phyloP scores from a whole-genome alignment of 2,113 vertebrate species.

The Pteropus alecto region DNA sequence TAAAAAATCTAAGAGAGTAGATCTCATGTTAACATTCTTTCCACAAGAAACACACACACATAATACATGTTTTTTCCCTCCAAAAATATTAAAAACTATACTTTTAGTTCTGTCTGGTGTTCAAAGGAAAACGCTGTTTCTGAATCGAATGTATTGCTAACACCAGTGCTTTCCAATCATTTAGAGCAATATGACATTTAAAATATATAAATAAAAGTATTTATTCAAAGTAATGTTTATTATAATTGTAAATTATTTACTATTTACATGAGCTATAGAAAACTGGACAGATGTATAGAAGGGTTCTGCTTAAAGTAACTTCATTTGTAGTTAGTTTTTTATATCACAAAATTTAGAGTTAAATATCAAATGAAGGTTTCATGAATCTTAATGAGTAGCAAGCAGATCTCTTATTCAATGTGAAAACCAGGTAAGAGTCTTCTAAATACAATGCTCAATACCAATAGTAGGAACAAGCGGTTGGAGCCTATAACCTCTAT shows the following conservation, averaged over 20 bases:
- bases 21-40: not conserved
- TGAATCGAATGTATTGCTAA: not conserved
- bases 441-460: not conserved
- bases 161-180: not conserved
- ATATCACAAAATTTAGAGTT: not conserved
- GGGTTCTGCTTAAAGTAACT: not conserved
- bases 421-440: not conserved
- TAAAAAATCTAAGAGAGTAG: not conserved
- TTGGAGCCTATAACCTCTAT: not conserved
- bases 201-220: not conserved
- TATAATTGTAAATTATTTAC: not conserved
- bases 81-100: not conserved
- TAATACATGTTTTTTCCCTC: not conserved
- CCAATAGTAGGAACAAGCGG: not conserved
- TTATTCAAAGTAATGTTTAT: not conserved
- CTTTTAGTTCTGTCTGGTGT: not conserved
- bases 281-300: not conserved
- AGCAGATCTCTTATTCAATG: not conserved
- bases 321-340: not conserved
- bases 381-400: not conserved
- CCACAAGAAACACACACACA: not conserved
- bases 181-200: not conserved
- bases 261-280: not conserved
- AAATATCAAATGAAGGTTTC: not conserved
- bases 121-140: not conserved